Base-by-base conservation (phyloP, 2,888 invertebrate genomes). In the Eupithecia dodoneata region DNA sequence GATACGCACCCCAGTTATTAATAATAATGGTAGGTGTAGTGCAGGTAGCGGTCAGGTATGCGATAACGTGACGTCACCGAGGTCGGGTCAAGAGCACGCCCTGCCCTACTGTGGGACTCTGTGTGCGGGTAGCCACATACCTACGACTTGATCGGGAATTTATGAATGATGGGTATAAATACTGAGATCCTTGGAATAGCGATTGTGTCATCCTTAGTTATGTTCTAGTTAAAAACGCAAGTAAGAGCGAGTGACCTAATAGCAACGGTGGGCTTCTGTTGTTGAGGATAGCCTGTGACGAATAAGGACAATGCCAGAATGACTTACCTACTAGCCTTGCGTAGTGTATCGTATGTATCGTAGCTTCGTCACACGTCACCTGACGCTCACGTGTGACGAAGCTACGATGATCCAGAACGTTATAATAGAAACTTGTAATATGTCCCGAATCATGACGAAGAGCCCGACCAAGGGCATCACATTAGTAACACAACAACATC, bases 1-100 rank as follows among this genome's bases (percentile, higher is more conserved):
- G 18, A 63, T 30, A 12, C 30, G 12, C 4, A 30, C 63, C 30
- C 63, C 63, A 30, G 63, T 30, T 63, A 63, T 30, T 63, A 18
- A 30, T 63, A 44, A 4, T 44, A 18, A 63, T 63, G 4, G 63
- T 30, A 12, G 59, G 59, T 59, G 59, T 59, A n/a, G 59, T 30
- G 59, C 9, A 52, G 13, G 52, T 4, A 63, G 30, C 63, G 63
- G 63, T 63, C 63, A 63, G 63, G 63, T 63, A 63, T 63, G 63
- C 63, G 63, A 63, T 63, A 18, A 12, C 12, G 10, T 63, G 63
- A 30, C 10, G 30, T 63, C 30, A 30, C 30, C 63, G 30, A 30
- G n/a, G 49, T 6, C 1, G 30, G 63, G 63, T 63, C 63, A 63
- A 63, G 63, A 30, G 4, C 63, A 2, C 30, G 63, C 30, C 30